Conservation (phyloP, 1,140 invertebrate species). For the Euschistus heros region DNA sequence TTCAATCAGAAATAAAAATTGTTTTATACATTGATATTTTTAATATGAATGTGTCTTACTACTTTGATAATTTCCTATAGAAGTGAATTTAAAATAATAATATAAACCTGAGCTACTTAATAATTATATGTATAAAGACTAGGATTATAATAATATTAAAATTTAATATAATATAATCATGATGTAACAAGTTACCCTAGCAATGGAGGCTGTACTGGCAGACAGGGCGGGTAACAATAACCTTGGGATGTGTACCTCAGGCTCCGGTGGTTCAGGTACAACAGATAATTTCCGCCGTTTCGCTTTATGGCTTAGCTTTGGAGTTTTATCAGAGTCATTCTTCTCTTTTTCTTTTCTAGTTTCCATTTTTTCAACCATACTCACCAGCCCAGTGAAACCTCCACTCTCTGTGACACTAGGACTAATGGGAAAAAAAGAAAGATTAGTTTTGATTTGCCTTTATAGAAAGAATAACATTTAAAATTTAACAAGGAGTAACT, state of each 20-base stretch:
- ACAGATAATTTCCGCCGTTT: background rate
- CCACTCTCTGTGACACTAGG: slow-evolving; percentile 8
- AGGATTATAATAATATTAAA: no score
- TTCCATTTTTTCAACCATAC: slow-evolving; percentile 15
- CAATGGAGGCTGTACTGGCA: background rate
- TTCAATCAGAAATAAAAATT: no score
- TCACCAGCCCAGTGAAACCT: slow-evolving; percentile 4
- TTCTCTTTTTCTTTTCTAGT: slow-evolving; percentile 1
- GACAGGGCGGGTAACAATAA: background rate
- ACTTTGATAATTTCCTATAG: no score
- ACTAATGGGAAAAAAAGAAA: background rate
- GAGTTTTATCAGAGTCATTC: background rate
- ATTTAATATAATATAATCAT: no score
- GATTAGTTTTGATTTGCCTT: no score
- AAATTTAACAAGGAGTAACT: no score
- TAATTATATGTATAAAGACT: no score
- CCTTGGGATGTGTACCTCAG: background rate
- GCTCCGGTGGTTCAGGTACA: background rate
- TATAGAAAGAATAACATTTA: no score
- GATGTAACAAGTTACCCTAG: background rate
- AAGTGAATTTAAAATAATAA: no score
- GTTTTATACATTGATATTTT: no score
- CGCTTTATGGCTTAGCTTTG: background rate
- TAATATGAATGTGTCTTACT: no score
- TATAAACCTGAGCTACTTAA: no score